These are phyloP conservation scores for Drosophila barbarae DNA, from an alignment of 2,888 invertebrate genomes.

Conservation along the genomic window DNA sequence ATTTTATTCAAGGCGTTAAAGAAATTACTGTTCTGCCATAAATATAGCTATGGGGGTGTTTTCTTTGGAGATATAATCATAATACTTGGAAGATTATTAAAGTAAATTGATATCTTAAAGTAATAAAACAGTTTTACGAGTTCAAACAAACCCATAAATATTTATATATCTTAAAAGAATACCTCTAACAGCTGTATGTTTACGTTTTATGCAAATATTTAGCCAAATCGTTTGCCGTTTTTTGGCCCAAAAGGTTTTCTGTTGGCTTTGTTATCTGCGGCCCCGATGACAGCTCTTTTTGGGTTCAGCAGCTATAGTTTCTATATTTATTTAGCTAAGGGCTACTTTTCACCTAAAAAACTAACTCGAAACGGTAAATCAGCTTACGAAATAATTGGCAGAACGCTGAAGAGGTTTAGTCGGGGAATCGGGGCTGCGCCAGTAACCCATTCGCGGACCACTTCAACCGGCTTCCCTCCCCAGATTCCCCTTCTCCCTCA, in stretches of 20 bases:
- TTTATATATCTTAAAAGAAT: background rate
- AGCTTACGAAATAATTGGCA: constrained; percentile 28
- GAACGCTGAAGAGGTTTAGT: constrained; percentile 5
- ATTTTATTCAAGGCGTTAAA: constrained; percentile 6
- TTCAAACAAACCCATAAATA: background rate
- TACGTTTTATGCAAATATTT: constrained; percentile 35
- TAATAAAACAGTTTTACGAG: background rate
- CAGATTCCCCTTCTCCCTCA: constrained; percentile 1
- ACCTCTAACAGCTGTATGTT: background rate
- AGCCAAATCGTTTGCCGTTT: constrained; percentile 33
- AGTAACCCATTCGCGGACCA: constrained; percentile 38
- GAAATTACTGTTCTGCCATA: background rate
- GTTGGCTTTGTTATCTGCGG: background rate
- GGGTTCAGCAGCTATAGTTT: constrained; percentile 15
- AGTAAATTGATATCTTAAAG: background rate
- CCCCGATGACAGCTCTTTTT: constrained; percentile 7
- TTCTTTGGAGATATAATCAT: background rate
- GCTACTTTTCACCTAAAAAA: constrained; percentile 13
- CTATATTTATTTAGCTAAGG: constrained; percentile 31
- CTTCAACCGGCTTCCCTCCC: constrained; percentile 14
- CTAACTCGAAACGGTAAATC: constrained; percentile 25
- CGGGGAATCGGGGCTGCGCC: constrained; percentile 19
- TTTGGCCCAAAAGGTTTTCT: constrained; percentile 31
- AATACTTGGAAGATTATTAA: background rate
- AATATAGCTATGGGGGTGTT: constrained; percentile 1